These are phyloP conservation scores for Caenorhabditis uteleia DNA, from an alignment of 2,888 invertebrate species.

Conservation along the genomic window DNA sequence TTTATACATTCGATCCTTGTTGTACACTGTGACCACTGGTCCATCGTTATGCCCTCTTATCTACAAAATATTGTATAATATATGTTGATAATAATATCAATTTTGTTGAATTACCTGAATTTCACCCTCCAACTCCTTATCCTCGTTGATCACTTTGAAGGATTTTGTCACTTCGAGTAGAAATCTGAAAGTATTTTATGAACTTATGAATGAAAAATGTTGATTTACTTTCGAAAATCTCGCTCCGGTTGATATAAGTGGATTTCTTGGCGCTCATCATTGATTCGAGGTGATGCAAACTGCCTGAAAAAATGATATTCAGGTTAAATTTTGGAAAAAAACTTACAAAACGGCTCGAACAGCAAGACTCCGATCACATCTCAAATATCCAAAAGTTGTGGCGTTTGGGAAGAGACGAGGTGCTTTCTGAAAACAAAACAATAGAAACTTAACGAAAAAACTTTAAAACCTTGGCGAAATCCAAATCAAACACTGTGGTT, in stretches of 20 bases:
- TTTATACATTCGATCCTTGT: constrained; percentile 36
- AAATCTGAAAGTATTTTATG: constrained; percentile 11
- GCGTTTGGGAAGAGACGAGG: constrained; percentile 23
- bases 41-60: constrained; percentile 26
- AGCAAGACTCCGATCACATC: constrained; percentile 10
- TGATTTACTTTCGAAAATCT: constrained; percentile 21
- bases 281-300: constrained; percentile 9
- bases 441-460: background rate
- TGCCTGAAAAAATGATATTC: constrained; percentile 7
- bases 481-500: constrained; percentile 13
- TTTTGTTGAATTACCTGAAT: constrained; percentile 21
- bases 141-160: constrained; percentile 22
- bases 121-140: constrained; percentile 33
- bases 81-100: too few relatives aligned
- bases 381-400: constrained; percentile 16
- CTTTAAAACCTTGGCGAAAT: constrained; percentile 10
- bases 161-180: constrained; percentile 24
- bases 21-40: constrained; percentile 30
- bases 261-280: constrained; percentile 4
- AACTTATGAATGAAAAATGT: constrained; percentile 2
- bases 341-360: constrained; percentile 12
- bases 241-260: constrained; percentile 26
- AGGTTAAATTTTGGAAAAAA: background rate
- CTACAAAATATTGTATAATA: constrained; percentile 13
- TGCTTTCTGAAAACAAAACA: constrained; percentile 13